Percentiles rank a stretch among this genome's conserved stretches.
Conservation (phyloP, 2,113 vertebrate genomes). For the Hippoglossus stenolepis region DNA sequence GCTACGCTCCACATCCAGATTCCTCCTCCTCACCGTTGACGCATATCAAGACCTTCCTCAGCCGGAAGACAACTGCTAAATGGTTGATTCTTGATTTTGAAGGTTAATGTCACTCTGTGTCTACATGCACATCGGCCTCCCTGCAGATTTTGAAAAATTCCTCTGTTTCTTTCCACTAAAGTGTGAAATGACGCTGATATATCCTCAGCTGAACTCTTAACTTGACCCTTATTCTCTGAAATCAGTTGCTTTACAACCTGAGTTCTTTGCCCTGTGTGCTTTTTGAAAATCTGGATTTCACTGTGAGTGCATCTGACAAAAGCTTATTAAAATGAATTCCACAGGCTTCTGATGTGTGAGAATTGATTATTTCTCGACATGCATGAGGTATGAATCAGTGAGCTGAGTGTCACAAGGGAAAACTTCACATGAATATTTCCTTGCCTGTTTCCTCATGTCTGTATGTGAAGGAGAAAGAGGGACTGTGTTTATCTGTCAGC, state of each 20-base stretch:
- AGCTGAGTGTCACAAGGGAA: slow-evolving; percentile 33
- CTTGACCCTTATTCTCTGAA: slow-evolving; percentile 32
- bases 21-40: slow-evolving; percentile 28
- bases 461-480: slow-evolving; percentile 6
- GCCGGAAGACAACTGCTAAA: slow-evolving; percentile 44
- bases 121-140: slow-evolving; percentile 18
- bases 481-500: slow-evolving; percentile 18
- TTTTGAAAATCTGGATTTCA: slow-evolving; percentile 32
- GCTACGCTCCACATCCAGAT: slow-evolving; percentile 28
- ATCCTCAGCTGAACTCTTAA: slow-evolving; percentile 12
- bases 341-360: slow-evolving; percentile 51
- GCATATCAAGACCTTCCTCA: slow-evolving; percentile 47
- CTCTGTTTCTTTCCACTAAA: slow-evolving; percentile 9
- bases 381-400: slow-evolving; percentile 43
- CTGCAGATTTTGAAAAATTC: slow-evolving; percentile 28
- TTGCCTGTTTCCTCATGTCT: slow-evolving; percentile 26
- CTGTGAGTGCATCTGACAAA: slow-evolving; percentile 36
- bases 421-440: slow-evolving; percentile 50
- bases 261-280: slow-evolving; percentile 26
- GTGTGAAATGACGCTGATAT: slow-evolving; percentile 38
- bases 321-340: slow-evolving; percentile 72
- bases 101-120: background rate
- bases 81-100: slow-evolving; percentile 44
- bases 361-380: slow-evolving; percentile 67
- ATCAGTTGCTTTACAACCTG: slow-evolving; percentile 16